These are phyloP conservation scores for Seira ritae DNA, from an alignment of 2,888 invertebrate species.

Conservation along the genomic window DNA sequence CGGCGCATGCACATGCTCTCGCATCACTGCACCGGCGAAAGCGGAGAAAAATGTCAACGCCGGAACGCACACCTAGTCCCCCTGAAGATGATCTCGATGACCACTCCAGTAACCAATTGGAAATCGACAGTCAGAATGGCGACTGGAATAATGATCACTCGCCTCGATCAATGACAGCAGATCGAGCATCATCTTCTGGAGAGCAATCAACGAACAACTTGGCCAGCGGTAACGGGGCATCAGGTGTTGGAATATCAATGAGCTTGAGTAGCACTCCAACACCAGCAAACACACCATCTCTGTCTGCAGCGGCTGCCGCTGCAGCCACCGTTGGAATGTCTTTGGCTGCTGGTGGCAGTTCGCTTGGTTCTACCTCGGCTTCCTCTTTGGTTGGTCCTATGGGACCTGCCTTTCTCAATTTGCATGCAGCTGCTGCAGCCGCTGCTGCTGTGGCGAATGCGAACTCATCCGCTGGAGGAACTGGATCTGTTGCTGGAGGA, in stretches of 20 bases:
- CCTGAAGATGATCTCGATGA: constrained; percentile 65
- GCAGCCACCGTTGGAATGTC: constrained; percentile 60
- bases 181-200: constrained; percentile 75
- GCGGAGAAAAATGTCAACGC: constrained; percentile 73
- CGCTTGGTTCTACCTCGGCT: constrained; percentile 41
- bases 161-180: constrained; percentile 74
- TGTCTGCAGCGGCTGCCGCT: constrained; percentile 51
- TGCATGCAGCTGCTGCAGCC: constrained; percentile 69
- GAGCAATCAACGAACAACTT: constrained; percentile 74
- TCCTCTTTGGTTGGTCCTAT: constrained; percentile 48
- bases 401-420: constrained; percentile 67
- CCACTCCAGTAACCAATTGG: constrained; percentile 66
- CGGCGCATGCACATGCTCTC: constrained; percentile 68
- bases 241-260: constrained; percentile 41
- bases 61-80: constrained; percentile 68
- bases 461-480: constrained; percentile 40
- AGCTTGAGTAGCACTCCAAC: constrained; percentile 57
- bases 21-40: constrained; percentile 69
- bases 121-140: constrained; percentile 68
- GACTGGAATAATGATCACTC: constrained; percentile 66
- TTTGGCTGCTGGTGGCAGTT: constrained; percentile 42
- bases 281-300: constrained; percentile 59
- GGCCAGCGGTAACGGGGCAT: constrained; percentile 18
- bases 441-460: constrained; percentile 66
- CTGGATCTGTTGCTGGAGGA: constrained; percentile 35